Evolutionary conservation across 2,888 invertebrate species (phyloP).

Genomic region (Conistra vaccinii): DNA sequence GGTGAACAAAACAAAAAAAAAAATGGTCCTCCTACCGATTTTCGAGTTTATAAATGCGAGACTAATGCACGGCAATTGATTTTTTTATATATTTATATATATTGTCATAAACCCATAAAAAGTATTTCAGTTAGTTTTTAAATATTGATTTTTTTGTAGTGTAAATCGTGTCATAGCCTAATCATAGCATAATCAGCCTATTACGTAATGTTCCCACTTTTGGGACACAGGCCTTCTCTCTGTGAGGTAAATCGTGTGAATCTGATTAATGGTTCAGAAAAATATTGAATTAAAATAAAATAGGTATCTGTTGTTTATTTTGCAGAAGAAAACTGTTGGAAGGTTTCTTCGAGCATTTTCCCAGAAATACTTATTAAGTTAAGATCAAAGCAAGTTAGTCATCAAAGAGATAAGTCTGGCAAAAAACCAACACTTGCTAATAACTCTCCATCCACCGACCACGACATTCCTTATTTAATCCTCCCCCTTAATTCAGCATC

Average conservation of each 20-base stretch:
- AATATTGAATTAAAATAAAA: not conserved
- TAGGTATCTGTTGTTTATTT: not conserved
- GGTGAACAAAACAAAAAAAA: no score
- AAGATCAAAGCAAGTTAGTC: not conserved
- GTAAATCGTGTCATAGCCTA: no score
- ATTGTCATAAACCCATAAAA: no score
- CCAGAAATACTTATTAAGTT: not conserved
- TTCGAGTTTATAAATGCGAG: no score
- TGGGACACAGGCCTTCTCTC: no score
- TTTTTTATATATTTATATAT: no score
- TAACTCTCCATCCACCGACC: not conserved
- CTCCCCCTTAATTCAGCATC: slow-evolving; percentile 10
- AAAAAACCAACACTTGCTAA: not conserved
- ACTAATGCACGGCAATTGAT: no score
- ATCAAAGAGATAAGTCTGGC: not conserved
- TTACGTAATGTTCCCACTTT: no score
- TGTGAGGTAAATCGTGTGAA: not conserved
- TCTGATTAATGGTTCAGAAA: not conserved
- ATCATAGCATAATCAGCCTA: no score
- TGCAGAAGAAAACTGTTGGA: not conserved
- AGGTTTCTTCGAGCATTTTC: not conserved
- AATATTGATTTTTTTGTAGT: not conserved
- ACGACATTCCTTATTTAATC: slow-evolving; percentile 13
- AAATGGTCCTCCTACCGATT: no score
- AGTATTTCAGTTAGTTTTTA: not conserved